Evolutionary conservation across 2,113 vertebrate species (phyloP).

Genomic region (Sinocyclocheilus maitianheensis): DNA sequence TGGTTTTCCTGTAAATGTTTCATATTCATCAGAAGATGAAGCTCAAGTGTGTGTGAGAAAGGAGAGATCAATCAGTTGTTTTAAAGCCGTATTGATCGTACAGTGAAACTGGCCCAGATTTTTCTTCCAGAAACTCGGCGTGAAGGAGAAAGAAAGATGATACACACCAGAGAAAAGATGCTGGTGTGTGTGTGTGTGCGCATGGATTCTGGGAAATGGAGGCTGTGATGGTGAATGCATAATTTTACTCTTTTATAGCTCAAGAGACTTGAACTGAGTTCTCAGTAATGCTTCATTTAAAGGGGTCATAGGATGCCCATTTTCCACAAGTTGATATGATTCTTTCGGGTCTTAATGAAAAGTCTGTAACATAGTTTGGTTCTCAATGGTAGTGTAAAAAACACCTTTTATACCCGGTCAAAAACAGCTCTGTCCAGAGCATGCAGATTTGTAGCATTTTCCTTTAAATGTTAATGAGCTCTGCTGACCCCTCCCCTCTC

Average conservation of each 20-base stretch:
- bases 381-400: no score
- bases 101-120: constrained; percentile 11
- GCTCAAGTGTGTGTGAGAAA: constrained; percentile 15
- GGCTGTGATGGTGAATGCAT: background rate
- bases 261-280: background rate
- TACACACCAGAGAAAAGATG: background rate
- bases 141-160: constrained; percentile 1
- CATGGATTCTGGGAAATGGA: constrained; percentile 3
- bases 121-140: background rate
- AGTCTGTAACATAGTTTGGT: no score
- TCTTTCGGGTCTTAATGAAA: no score
- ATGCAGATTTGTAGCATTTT: no score
- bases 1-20: background rate
- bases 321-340: no score
- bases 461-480: no score
- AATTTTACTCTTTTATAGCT: background rate
- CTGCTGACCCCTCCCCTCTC: no score
- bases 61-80: background rate
- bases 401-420: no score
- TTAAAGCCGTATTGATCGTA: constrained; percentile 25
- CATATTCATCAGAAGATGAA: background rate
- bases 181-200: constrained; percentile 1
- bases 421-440: no score
- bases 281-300: background rate
- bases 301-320: no score